Evolutionary conservation across 2,797 vertebrate genomes (phyloP).

Genomic region (Lycodopsis pacificus): DNA sequence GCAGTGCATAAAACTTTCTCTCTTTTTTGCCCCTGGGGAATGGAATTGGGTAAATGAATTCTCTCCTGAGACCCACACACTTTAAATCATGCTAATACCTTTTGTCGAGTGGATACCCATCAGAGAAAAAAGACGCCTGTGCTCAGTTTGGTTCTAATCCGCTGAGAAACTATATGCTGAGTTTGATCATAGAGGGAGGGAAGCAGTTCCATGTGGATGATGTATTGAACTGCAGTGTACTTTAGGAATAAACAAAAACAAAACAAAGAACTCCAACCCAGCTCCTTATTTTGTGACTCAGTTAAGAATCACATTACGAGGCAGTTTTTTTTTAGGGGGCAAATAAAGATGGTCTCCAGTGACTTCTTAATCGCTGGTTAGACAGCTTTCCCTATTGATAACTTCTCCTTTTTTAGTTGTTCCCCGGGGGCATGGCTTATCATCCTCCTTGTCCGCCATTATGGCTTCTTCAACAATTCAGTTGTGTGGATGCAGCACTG

Average conservation of each 20-base stretch:
- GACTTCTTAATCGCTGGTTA: conserved; percentile 22
- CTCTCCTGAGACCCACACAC: conserved; percentile 51
- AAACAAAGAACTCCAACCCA: not conserved
- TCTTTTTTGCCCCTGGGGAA: conserved; percentile 39
- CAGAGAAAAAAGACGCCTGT: conserved; percentile 28
- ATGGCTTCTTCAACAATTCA: conserved; percentile 47
- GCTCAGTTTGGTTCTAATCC: conserved; percentile 38
- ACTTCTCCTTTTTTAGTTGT: conserved; percentile 19
- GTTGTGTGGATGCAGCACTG: conserved; percentile 34
- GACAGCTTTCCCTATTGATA: conserved; percentile 27
- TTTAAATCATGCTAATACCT: conserved; percentile 67
- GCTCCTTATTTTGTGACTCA: not conserved
- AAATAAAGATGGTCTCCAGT: not conserved
- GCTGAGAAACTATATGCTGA: conserved; percentile 31
- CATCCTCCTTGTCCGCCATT: conserved; percentile 37
- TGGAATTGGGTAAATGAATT: conserved; percentile 58
- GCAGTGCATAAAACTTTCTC: conserved; percentile 39
- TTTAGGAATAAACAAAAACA: not conserved
- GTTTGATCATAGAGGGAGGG: conserved; percentile 23
- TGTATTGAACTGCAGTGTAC: conserved; percentile 11
- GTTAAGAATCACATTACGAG: not conserved
- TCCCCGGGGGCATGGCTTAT: conserved; percentile 22
- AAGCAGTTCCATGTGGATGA: conserved; percentile 3
- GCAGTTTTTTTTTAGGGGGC: not conserved
- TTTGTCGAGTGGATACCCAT: conserved; percentile 61